Percentiles rank a stretch among this genome's conserved stretches.
phyloP scores from a whole-genome alignment of 2,113 vertebrate genomes.

The Panthera uncia region DNA sequence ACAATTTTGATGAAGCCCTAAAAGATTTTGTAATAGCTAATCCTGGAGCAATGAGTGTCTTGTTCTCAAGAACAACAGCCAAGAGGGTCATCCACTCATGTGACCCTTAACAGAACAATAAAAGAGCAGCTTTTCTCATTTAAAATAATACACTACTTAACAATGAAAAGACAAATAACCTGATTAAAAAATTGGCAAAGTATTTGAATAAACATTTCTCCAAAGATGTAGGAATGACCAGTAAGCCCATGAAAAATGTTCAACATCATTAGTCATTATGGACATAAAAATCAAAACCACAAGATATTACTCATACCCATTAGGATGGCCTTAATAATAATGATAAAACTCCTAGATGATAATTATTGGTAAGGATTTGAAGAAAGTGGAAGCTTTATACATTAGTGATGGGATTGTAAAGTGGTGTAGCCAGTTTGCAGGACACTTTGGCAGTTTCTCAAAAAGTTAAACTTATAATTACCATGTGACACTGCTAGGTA shows the following conservation, averaged over 20 bases:
- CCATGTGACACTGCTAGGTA: background rate
- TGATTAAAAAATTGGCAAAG: slow-evolving; percentile 42
- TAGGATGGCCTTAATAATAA: background rate
- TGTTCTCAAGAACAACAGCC: background rate
- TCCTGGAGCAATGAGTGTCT: background rate
- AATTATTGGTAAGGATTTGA: background rate
- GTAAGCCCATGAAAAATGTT: background rate
- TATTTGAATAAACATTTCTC: slow-evolving; percentile 35
- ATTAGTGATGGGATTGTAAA: background rate
- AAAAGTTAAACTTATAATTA: background rate
- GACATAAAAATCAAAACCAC: slow-evolving; percentile 16
- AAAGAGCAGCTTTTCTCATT: slow-evolving; percentile 32
- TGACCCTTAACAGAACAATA: background rate
- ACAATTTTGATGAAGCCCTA: background rate
- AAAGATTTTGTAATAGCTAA: background rate
- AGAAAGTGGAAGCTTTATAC: background rate
- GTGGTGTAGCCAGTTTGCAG: background rate
- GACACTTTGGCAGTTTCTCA: background rate
- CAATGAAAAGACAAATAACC: slow-evolving; percentile 15
- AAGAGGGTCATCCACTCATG: background rate
- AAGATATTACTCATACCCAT: background rate
- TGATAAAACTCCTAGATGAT: background rate
- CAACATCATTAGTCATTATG: background rate
- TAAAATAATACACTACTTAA: slow-evolving; percentile 27
- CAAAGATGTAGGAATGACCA: background rate